Evolutionary conservation across 2,797 vertebrate genomes (phyloP).

Genomic region (Eutrigla gurnardus): DNA sequence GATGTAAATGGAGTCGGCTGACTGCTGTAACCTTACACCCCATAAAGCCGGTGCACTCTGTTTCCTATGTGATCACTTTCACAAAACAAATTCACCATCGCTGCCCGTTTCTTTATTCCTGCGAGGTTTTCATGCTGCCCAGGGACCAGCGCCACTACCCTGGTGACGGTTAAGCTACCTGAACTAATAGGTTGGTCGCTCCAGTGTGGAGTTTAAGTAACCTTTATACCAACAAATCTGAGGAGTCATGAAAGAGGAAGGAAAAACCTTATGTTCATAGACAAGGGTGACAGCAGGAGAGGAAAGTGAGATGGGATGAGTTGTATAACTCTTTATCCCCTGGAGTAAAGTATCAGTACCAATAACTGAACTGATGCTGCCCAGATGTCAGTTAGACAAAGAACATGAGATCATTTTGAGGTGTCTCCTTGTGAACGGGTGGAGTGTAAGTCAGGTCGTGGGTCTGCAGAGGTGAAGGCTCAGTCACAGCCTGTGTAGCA

Average conservation of each 20-base stretch:
- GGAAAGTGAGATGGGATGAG: conserved; percentile 12
- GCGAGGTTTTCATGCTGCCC: not conserved
- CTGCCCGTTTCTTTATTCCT: too few species aligned
- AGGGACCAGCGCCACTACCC: not conserved
- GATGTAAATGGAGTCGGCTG: conserved; percentile 38
- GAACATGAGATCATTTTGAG: not conserved
- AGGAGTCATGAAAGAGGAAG: not conserved
- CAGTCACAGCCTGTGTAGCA: not conserved
- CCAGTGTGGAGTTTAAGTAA: not conserved
- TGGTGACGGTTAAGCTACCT: not conserved
- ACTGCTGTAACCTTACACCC: conserved; percentile 35
- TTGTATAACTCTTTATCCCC: not conserved
- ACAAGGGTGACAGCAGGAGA: conserved; percentile 8
- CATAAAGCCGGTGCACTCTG: not conserved
- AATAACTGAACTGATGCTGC: conserved; percentile 31
- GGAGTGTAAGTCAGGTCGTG: not conserved
- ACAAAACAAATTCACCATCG: not conserved
- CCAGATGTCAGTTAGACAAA: conserved; percentile 34
- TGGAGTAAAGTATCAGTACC: not conserved
- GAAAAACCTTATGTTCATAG: not conserved
- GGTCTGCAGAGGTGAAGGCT: not conserved
- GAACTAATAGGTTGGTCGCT: not conserved
- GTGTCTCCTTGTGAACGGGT: not conserved
- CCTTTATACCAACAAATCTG: not conserved
- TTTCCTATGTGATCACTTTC: conserved; percentile 21